Evolutionary conservation across 2,113 vertebrate species (phyloP).

Genomic region (Macrotus californicus): DNA sequence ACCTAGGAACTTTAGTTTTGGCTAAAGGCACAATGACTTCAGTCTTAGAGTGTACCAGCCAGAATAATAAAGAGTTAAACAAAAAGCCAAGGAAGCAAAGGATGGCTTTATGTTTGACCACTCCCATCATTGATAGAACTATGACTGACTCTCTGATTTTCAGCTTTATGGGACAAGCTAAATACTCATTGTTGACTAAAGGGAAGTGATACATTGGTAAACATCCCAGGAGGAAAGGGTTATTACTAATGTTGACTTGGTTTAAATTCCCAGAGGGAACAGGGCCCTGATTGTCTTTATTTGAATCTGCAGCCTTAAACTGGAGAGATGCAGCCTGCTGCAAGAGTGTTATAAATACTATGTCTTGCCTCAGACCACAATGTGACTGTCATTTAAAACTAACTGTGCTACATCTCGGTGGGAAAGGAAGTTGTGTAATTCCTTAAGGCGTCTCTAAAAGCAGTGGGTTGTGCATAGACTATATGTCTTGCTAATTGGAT

Average conservation of each 20-base stretch:
- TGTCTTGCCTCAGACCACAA: neutral
- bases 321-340: neutral
- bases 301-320: neutral
- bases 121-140: neutral
- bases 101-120: neutral
- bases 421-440: neutral
- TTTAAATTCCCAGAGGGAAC: neutral
- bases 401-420: neutral
- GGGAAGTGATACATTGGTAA: neutral
- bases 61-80: neutral
- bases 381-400: constrained; percentile 20
- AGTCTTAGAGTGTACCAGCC: neutral
- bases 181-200: neutral
- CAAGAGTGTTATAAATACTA: neutral
- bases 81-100: neutral
- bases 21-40: neutral
- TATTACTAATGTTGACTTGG: constrained; percentile 37
- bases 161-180: neutral
- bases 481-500: neutral
- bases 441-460: neutral
- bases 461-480: neutral
- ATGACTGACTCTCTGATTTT: neutral
- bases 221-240: neutral
- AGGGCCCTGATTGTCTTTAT: neutral
- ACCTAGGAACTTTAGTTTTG: neutral